phyloP scores from a whole-genome alignment of 2,113 vertebrate species.

The Phasianus colchicus region DNA sequence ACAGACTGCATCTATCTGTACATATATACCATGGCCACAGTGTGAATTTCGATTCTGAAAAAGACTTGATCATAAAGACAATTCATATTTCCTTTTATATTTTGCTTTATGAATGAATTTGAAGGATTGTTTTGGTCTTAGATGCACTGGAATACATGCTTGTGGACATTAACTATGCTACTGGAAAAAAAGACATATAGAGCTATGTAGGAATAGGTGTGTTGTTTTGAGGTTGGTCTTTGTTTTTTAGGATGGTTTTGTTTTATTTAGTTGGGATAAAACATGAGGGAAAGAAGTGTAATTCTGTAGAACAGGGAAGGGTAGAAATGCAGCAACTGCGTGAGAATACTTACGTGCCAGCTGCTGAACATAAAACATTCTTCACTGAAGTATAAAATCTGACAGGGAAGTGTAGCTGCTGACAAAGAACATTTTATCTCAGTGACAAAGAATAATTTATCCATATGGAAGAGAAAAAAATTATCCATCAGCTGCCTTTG shows the following conservation, averaged over 20 bases:
- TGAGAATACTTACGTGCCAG: constrained; percentile 19
- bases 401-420: constrained; percentile 43
- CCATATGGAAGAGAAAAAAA: constrained; percentile 12
- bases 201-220: background rate
- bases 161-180: background rate
- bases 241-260: background rate
- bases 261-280: background rate
- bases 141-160: background rate
- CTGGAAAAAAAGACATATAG: background rate
- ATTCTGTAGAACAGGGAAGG: background rate
- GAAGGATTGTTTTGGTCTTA: background rate
- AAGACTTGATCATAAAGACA: background rate
- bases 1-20: background rate
- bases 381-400: constrained; percentile 51
- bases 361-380: constrained; percentile 55
- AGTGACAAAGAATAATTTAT: constrained; percentile 25
- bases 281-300: background rate
- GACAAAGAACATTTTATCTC: constrained; percentile 50
- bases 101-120: background rate
- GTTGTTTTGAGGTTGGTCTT: background rate
- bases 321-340: background rate
- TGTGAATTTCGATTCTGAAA: background rate
- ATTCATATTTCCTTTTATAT: background rate
- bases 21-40: background rate
- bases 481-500: background rate